Percentiles rank a stretch among this genome's conserved stretches.
Evolutionary conservation across 2,113 vertebrate species (phyloP).

Genomic region (Tiliqua scincoides): DNA sequence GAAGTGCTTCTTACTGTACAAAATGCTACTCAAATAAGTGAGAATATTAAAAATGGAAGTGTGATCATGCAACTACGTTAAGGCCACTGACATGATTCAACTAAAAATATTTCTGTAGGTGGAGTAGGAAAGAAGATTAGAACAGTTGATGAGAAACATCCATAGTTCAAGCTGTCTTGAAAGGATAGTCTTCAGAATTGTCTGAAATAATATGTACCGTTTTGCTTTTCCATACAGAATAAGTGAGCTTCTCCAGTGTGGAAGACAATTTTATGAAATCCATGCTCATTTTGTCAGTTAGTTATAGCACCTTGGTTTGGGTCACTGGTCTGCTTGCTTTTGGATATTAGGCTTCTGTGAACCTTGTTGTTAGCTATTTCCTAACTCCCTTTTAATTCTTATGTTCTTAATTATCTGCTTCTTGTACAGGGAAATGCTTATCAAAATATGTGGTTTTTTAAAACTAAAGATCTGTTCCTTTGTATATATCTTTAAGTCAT

Average conservation of each 20-base stretch:
- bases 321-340: background rate
- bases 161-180: background rate
- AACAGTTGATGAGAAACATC: background rate
- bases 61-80: background rate
- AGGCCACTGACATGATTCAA: background rate
- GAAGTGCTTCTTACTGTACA: background rate
- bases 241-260: background rate
- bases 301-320: background rate
- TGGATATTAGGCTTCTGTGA: constrained; percentile 25
- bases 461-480: background rate
- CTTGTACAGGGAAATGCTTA: background rate
- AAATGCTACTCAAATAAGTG: background rate
- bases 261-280: constrained; percentile 2
- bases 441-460: background rate
- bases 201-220: background rate
- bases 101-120: background rate
- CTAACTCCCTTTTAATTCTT: too few species aligned
- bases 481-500: background rate
- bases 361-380: background rate
- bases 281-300: background rate
- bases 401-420: background rate
- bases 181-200: background rate
- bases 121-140: background rate
- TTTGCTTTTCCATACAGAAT: background rate
- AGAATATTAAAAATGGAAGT: background rate